Base-by-base conservation (phyloP, 1,140 invertebrate genomes). In the Theocolax elegans region DNA sequence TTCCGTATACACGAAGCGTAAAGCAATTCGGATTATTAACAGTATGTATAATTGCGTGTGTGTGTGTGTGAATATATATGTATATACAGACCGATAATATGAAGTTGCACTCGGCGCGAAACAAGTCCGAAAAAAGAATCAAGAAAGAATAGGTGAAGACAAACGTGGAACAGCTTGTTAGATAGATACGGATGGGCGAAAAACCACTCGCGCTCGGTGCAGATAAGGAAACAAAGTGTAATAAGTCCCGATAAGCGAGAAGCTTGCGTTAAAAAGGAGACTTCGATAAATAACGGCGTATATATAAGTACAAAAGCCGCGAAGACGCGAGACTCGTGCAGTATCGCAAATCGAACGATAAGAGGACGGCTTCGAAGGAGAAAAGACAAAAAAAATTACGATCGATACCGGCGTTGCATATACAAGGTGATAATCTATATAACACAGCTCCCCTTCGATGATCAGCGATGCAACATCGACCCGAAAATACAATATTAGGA, bases 181-280 rank as follows among this genome's bases (percentile, higher is more conserved):
- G 21, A 56, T 9, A 58, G n/a, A 49, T 68, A 17, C n/a, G 59
- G 12, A 15, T 27, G 29, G 63, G 21, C 29, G 68, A 58, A 31
- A 66, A 64, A 70, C 46, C 31, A 31, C 15, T 42, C 35, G 51
- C 10, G 64, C 71, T 74, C 54, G 74, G 54, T 23, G 48, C 60
- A 38, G 40, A 67, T 72, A 75, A 74, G 67, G 54, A 66, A 73
- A 65, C 53, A 73, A 71, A 42, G 62, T 54, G 21, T 44, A 49
- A 29, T 53, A 27, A 74, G n/a, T 17, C 31, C 25, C 35, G 38
- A 53, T 69, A 64, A 58, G 21, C n/a, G 25, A 19, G 49, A 58
- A 59, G 49, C 35, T 25, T 42, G 49, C 38, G 56, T 23, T n/a
- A 59, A 65, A 71, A 49, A 66, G 70, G 27, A 54, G 48, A 25